These are phyloP conservation scores for Noctua fimbriata DNA, from an alignment of 2,888 invertebrate species.

Conservation along the genomic window DNA sequence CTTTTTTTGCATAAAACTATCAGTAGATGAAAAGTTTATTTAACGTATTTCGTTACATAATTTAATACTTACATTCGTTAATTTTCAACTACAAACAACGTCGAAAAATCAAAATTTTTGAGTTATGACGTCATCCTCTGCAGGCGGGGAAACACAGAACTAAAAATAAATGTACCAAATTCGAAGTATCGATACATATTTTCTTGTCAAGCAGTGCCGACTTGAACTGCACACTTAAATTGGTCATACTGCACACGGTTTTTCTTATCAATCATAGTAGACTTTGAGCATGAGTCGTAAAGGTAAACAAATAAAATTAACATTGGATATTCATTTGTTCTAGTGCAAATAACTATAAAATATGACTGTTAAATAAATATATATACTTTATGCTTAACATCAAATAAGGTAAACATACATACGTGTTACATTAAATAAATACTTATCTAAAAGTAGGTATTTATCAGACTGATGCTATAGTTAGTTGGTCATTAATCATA, in stretches of 20 bases:
- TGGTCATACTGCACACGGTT: not conserved
- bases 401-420: slow-evolving; percentile 3
- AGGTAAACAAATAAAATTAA: slow-evolving; percentile 4
- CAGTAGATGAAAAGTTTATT: too few relatives aligned
- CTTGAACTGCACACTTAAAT: not conserved
- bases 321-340: slow-evolving; percentile 5
- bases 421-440: not conserved
- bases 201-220: not conserved
- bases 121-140: too few relatives aligned
- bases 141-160: not conserved
- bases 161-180: not conserved
- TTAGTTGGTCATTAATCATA: not conserved
- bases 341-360: not conserved
- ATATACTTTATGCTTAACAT: not conserved
- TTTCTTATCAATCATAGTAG: not conserved
- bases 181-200: not conserved
- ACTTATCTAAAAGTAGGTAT: not conserved
- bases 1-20: too few relatives aligned
- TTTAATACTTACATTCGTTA: too few relatives aligned
- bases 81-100: too few relatives aligned
- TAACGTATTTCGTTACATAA: too few relatives aligned
- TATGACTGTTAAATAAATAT: not conserved
- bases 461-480: not conserved
- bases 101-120: too few relatives aligned
- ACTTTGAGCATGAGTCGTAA: slow-evolving; percentile 5